phyloP scores from a whole-genome alignment of 2,888 invertebrate genomes.

The Tricholauxania praeusta region DNA sequence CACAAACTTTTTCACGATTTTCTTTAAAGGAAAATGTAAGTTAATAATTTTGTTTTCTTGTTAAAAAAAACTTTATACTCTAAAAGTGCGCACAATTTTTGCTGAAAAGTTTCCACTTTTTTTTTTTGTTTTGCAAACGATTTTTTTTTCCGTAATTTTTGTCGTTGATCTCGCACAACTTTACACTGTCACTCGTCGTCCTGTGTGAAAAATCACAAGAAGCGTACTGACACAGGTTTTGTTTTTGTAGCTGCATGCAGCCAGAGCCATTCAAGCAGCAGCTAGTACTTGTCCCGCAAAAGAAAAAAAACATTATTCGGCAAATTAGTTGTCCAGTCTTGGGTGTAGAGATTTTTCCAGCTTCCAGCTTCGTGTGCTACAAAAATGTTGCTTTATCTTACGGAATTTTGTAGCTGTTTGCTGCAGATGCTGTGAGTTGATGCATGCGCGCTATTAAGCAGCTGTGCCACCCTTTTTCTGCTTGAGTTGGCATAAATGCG shows the following conservation, averaged over 20 bases:
- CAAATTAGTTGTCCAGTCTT: background rate
- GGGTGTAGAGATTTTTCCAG: constrained; percentile 29
- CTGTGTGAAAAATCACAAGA: constrained; percentile 63
- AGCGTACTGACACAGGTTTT: constrained; percentile 58
- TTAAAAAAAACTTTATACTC: too few relatives aligned
- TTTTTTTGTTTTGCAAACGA: background rate
- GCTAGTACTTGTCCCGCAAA: constrained; percentile 26
- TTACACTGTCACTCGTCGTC: constrained; percentile 51
- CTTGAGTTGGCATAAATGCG: too few relatives aligned
- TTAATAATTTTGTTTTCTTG: too few relatives aligned
- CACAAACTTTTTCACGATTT: too few relatives aligned
- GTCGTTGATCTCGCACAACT: background rate
- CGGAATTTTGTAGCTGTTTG: background rate
- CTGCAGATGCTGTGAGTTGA: background rate
- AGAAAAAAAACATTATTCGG: background rate
- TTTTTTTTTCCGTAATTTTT: constrained; percentile 21
- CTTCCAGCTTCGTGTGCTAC: constrained; percentile 10
- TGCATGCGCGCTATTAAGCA: too few relatives aligned
- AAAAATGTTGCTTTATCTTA: background rate
- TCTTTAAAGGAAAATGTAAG: too few relatives aligned
- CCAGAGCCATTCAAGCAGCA: constrained; percentile 42
- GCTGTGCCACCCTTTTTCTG: too few relatives aligned
- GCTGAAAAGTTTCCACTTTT: background rate
- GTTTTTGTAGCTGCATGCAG: constrained; percentile 55
- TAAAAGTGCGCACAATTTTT: background rate